phyloP scores from a whole-genome alignment of 1,140 invertebrate genomes.

The Solenopsis invicta region DNA sequence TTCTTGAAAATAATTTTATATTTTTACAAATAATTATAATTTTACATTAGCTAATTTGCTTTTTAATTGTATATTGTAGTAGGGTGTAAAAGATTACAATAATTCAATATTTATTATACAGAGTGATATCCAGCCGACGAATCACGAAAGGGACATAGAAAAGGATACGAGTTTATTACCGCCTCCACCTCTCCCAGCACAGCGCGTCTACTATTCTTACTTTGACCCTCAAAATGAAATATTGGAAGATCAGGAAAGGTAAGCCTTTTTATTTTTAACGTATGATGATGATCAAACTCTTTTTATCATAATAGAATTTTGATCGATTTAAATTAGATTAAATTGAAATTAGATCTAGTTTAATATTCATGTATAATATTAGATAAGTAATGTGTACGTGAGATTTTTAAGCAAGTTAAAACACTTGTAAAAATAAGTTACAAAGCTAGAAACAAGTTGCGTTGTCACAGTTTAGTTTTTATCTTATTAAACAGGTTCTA shows the following conservation, averaged over 20 bases:
- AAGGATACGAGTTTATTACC: constrained; percentile 82
- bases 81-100: neutral
- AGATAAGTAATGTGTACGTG: no score
- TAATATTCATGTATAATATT: neutral
- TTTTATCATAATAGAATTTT: constrained; percentile 7
- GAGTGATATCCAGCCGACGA: constrained; percentile 88
- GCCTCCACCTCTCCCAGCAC: constrained; percentile 79
- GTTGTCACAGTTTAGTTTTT: no score
- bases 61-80: neutral
- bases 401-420: no score
- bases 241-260: constrained; percentile 87
- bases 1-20: neutral
- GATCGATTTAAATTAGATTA: no score
- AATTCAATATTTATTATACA: constrained; percentile 68
- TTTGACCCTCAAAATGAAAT: constrained; percentile 83
- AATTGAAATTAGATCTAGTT: neutral
- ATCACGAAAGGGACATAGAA: constrained; percentile 88
- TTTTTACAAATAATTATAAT: neutral
- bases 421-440: no score
- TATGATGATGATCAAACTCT: neutral
- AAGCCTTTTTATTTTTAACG: constrained; percentile 38
- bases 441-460: no score
- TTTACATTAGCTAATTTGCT: neutral
- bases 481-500: no score
- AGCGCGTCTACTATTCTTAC: constrained; percentile 85